These are phyloP conservation scores for Limnephilus marmoratus DNA, from an alignment of 2,888 invertebrate species.

Conservation along the genomic window DNA sequence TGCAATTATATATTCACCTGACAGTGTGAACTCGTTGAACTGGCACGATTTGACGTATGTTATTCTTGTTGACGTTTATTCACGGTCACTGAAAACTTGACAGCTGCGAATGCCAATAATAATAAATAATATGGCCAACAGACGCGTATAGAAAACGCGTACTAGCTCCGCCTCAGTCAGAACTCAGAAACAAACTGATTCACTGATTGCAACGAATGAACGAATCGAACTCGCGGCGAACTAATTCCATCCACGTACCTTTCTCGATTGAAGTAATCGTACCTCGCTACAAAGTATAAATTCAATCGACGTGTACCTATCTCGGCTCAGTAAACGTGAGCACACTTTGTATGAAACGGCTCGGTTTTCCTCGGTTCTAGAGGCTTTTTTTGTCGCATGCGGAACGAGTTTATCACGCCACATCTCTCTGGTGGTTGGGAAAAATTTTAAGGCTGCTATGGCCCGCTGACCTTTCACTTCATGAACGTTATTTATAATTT, in stretches of 20 bases:
- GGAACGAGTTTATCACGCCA: conserved; percentile 44
- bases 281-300: not conserved
- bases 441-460: conserved; percentile 18
- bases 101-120: conserved; percentile 4
- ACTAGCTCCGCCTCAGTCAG: not conserved
- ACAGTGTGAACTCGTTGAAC: not conserved
- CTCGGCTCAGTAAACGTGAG: not conserved
- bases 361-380: conserved; percentile 4
- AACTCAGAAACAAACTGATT: conserved; percentile 19
- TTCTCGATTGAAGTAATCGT: not conserved
- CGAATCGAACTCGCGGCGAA: not conserved
- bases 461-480: conserved; percentile 32
- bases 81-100: conserved; percentile 37
- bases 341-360: not conserved
- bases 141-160: not conserved
- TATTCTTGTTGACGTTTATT: conserved; percentile 36
- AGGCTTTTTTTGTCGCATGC: not conserved
- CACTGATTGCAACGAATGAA: not conserved
- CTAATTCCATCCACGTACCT: not conserved
- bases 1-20: conserved; percentile 29
- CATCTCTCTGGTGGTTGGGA: not conserved
- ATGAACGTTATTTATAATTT: not conserved
- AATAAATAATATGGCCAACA: not conserved
- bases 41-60: conserved; percentile 16
- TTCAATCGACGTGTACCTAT: not conserved